A percentile compares a stretch with the other conserved stretches of the same genome.
Conservation (phyloP, 2,888 invertebrate genomes). For the Erebia ligea region DNA sequence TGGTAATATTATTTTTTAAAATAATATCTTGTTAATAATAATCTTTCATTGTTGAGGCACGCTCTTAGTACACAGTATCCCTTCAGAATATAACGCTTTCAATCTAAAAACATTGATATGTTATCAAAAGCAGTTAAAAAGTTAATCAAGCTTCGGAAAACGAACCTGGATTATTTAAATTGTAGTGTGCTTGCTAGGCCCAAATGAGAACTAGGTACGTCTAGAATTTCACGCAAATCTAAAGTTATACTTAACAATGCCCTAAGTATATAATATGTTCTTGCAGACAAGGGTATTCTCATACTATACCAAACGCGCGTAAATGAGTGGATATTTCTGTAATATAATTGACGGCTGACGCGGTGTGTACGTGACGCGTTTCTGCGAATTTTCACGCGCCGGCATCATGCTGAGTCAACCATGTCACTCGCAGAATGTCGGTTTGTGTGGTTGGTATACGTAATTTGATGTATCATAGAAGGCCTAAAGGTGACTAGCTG, state of each 20-base stretch:
- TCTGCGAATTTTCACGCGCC: conserved; percentile 38
- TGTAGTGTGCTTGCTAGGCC: too few species aligned
- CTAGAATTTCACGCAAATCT: neutral
- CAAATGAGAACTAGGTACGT: neutral
- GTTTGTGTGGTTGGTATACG: conserved; percentile 32
- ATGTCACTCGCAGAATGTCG: conserved; percentile 45
- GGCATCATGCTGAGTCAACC: conserved; percentile 55
- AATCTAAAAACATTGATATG: too few species aligned
- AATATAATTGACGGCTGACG: conserved; percentile 48
- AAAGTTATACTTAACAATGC: neutral
- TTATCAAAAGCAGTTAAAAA: too few species aligned
- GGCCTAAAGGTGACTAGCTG: too few species aligned
- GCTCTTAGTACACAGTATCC: too few species aligned
- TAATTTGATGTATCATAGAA: conserved; percentile 47
- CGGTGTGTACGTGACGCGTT: conserved; percentile 61
- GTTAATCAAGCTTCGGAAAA: too few species aligned
- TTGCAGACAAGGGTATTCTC: conserved; percentile 15
- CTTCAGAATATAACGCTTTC: too few species aligned
- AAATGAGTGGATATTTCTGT: conserved; percentile 27
- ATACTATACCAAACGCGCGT: conserved; percentile 10
- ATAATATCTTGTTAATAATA: too few species aligned
- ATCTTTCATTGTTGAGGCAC: too few species aligned
- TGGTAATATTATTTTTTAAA: too few species aligned
- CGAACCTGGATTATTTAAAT: too few species aligned
- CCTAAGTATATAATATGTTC: neutral